Base-by-base conservation (phyloP, 30 jellyfish, hydroid and myxozoan species). In the Pelagia noctiluca region DNA sequence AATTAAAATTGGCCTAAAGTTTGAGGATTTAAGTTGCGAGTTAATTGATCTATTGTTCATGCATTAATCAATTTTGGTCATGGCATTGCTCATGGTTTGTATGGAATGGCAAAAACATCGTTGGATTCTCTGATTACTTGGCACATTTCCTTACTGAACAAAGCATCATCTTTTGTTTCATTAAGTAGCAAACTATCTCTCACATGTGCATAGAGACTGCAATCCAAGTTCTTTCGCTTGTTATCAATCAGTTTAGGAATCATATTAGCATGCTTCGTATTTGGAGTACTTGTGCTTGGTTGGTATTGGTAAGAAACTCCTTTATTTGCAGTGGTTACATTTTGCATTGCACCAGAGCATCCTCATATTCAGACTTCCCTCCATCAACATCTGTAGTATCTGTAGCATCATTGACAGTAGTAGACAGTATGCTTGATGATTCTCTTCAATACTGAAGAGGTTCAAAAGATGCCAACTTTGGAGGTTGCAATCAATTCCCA, bases 161-260 rank as follows among this genome's bases (percentile, higher is more conserved):
- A n/a, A n/a, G n/a, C n/a, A n/a, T n/a, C n/a, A n/a, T n/a, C n/a
- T n/a, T n/a, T n/a, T n/a, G n/a, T n/a, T n/a, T n/a, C n/a, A n/a
- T n/a, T n/a, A n/a, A n/a, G n/a, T n/a, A n/a, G n/a, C n/a, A n/a
- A n/a, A n/a, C n/a, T n/a, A n/a, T n/a, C n/a, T n/a, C n/a, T n/a
- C n/a, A n/a, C n/a, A n/a, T n/a, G n/a, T n/a, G 7, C 71, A 24
- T 72, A 71, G 86, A n/a, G 90, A 53, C 52, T 26, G 4, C 63
- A 7, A n/a, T 83, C 90, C 50, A 68, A 47, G 38, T 83, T 90
- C 23, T 52, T 71, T 1, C 90, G 81, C 61, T 83, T 83, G 63
- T 83, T 83, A 48, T 83, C 92, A 33, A 68, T 54, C 8, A 81
- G 89, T 24, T 11, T 28, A 2, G 89, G 90, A 35, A 69, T 60